phyloP scores from a whole-genome alignment of 2,888 invertebrate species.

The Netelia inedita region DNA sequence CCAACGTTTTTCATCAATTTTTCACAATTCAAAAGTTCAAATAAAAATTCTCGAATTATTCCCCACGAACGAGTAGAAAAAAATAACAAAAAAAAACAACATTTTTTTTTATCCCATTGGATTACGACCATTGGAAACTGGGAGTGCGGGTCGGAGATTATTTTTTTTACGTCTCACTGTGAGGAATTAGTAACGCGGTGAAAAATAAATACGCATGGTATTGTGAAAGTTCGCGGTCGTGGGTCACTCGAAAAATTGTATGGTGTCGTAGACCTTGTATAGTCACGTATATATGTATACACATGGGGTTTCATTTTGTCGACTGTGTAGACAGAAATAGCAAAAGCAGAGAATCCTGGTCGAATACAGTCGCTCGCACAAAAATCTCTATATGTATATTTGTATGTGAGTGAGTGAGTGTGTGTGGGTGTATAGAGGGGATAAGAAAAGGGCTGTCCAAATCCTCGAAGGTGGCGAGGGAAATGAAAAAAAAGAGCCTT shows the following conservation, averaged over 20 bases:
- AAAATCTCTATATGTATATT: no score
- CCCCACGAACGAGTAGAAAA: no score
- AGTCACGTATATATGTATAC: not conserved
- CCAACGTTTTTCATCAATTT: constrained; percentile 5
- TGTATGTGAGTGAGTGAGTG: no score
- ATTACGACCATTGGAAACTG: not conserved
- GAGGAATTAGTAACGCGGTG: not conserved
- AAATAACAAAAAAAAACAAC: not conserved
- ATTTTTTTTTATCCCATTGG: not conserved
- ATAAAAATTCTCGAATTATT: not conserved
- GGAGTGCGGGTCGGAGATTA: not conserved
- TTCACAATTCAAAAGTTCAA: not conserved
- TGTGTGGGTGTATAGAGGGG: constrained; percentile 2
- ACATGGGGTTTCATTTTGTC: not conserved
- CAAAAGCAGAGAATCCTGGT: constrained; percentile 64
- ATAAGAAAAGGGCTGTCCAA: constrained; percentile 61
- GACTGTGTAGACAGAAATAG: constrained; percentile 15
- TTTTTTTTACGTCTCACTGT: not conserved
- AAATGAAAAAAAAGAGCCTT: constrained; percentile 73
- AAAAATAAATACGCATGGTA: not conserved
- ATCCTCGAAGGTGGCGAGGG: constrained; percentile 54
- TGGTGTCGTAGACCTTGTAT: not conserved
- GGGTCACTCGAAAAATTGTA: constrained; percentile 9
- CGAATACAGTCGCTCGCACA: constrained; percentile 25
- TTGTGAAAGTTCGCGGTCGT: constrained; percentile 13